phyloP scores from a whole-genome alignment of 2,888 invertebrate genomes.

The Ditula angustiorana region DNA sequence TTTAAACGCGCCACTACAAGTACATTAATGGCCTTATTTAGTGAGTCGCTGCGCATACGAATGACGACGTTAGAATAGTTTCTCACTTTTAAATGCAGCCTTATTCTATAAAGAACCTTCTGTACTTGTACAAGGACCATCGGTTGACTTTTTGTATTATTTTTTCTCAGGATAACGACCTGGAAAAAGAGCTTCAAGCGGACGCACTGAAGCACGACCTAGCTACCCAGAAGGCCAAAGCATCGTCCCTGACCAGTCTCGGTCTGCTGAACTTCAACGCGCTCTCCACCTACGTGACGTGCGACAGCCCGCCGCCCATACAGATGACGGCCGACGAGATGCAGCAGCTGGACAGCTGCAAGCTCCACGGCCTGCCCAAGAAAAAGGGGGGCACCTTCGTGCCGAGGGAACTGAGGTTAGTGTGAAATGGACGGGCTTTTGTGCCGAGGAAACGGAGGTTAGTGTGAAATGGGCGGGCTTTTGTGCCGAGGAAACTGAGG shows the following conservation, averaged over 20 bases:
- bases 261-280: conserved; percentile 80
- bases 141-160: not conserved
- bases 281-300: conserved; percentile 88
- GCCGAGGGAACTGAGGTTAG: conserved; percentile 85
- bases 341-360: conserved; percentile 89
- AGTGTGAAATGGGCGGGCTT: conserved; percentile 63
- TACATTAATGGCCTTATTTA: too few relatives aligned
- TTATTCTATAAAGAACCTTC: too few relatives aligned
- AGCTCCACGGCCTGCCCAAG: conserved; percentile 89
- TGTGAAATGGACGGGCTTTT: conserved; percentile 68
- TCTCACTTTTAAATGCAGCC: too few relatives aligned
- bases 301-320: conserved; percentile 93
- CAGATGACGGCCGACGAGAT: conserved; percentile 92
- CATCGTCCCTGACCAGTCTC: conserved; percentile 65
- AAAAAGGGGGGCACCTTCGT: conserved; percentile 89
- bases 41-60: too few relatives aligned
- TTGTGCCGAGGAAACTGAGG: conserved; percentile 88
- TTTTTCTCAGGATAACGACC: conserved; percentile 68
- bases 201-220: conserved; percentile 69
- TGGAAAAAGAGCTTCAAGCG: conserved; percentile 76
- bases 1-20: too few relatives aligned
- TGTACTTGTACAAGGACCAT: too few relatives aligned
- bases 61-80: too few relatives aligned
- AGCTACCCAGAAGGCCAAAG: conserved; percentile 67
- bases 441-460: conserved; percentile 88